Evolutionary conservation across 2,888 invertebrate genomes (phyloP).

Genomic region (Aspidapion aeneum): DNA sequence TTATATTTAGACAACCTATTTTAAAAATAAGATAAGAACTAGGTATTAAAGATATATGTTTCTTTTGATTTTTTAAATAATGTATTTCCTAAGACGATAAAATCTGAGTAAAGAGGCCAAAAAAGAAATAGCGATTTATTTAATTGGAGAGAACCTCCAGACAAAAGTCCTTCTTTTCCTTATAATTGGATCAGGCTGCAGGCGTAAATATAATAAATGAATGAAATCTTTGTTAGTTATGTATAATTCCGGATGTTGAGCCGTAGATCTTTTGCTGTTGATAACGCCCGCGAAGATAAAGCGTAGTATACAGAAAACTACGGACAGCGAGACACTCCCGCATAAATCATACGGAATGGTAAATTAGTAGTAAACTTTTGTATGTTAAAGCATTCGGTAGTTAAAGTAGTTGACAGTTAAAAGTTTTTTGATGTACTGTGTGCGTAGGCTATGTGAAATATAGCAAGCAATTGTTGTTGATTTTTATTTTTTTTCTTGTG

Average conservation of each 20-base stretch:
- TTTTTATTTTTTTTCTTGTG: too few relatives aligned
- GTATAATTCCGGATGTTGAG: slow-evolving; percentile 1
- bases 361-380: slow-evolving; percentile 30
- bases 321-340: slow-evolving; percentile 30
- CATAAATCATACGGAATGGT: slow-evolving; percentile 40
- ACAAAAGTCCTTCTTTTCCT: background rate
- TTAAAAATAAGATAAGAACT: too few relatives aligned
- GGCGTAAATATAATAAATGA: background rate
- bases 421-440: too few relatives aligned
- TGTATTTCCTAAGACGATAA: too few relatives aligned
- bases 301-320: background rate
- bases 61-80: too few relatives aligned
- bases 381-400: slow-evolving; percentile 38
- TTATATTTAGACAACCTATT: too few relatives aligned
- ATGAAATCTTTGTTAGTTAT: background rate
- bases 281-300: background rate
- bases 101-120: background rate
- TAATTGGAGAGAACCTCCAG: background rate
- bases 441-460: too few relatives aligned
- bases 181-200: slow-evolving; percentile 2
- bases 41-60: too few relatives aligned
- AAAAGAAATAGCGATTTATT: background rate
- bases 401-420: slow-evolving; percentile 41
- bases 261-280: background rate
- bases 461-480: too few relatives aligned